These are phyloP conservation scores for Mastigias papua DNA, from an alignment of 30 jellyfish, hydroid and myxozoan species.

Conservation along the genomic window DNA sequence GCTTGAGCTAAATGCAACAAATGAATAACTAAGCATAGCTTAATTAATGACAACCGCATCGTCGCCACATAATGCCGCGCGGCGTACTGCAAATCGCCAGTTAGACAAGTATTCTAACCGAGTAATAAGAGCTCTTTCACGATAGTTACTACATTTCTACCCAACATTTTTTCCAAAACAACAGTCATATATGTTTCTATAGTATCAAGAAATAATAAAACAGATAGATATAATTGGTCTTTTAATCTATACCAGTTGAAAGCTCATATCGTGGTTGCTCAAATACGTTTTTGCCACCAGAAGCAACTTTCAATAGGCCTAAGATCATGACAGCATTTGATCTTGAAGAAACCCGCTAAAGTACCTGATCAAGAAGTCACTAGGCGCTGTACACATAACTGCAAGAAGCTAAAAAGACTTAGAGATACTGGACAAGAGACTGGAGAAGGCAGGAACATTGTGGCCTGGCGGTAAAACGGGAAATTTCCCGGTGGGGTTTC, in stretches of 20 bases:
- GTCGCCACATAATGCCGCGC: background rate
- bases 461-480: too few species aligned
- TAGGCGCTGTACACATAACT: background rate
- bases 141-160: too few species aligned
- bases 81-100: background rate
- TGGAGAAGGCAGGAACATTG: too few species aligned
- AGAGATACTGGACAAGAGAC: too few species aligned
- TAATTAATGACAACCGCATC: slow-evolving; percentile 5
- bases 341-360: slow-evolving; percentile 1
- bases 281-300: slow-evolving; percentile 12
- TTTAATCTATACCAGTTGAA: slow-evolving; percentile 51
- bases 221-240: slow-evolving; percentile 12
- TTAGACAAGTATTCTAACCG: background rate
- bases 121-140: too few species aligned
- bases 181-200: background rate
- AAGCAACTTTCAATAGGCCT: background rate
- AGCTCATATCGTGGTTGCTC: background rate
- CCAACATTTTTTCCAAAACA: too few species aligned
- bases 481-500: too few species aligned
- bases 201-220: background rate
- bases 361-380: slow-evolving; percentile 24
- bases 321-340: background rate
- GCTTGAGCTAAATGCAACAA: slow-evolving; percentile 5
- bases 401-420: background rate
- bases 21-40: background rate